A percentile compares a stretch with the other conserved stretches of the same genome.
These are phyloP conservation scores for Metaphire vulgaris DNA, from an alignment of 1,140 invertebrate genomes.

Conservation along the genomic window DNA sequence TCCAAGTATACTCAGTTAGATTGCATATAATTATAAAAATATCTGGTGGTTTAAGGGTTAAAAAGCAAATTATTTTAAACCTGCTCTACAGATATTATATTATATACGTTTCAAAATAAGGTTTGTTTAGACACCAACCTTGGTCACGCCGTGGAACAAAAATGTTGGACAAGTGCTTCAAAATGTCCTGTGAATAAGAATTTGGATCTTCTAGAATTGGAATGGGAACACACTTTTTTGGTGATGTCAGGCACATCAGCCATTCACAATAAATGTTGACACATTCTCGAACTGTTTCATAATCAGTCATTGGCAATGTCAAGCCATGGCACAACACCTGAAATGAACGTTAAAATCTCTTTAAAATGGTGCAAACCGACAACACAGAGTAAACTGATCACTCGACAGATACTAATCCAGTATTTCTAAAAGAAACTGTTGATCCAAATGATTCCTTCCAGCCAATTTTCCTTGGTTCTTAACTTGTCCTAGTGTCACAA, in stretches of 20 bases:
- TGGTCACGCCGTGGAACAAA: slow-evolving; percentile 73
- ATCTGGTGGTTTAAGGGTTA: neutral
- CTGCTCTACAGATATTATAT: neutral
- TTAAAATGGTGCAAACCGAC: too few species aligned
- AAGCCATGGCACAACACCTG: slow-evolving; percentile 84
- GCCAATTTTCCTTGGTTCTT: slow-evolving; percentile 1
- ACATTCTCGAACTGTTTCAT: slow-evolving; percentile 90
- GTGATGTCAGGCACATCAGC: slow-evolving; percentile 74
- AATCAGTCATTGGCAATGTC: slow-evolving; percentile 77
- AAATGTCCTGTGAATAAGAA: slow-evolving; percentile 81
- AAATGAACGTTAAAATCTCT: too few species aligned
- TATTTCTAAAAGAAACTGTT: neutral
- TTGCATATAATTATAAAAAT: neutral
- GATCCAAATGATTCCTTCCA: neutral
- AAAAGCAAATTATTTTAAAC: neutral
- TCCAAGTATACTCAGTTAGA: neutral
- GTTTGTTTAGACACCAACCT: slow-evolving; percentile 35
- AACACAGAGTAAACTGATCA: neutral
- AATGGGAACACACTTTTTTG: slow-evolving; percentile 66
- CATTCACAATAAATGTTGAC: slow-evolving; percentile 96
- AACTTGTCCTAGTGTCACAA: neutral
- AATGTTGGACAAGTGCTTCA: slow-evolving; percentile 86
- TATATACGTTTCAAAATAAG: neutral
- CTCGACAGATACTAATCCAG: neutral
- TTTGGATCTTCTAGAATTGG: slow-evolving; percentile 83